Percentiles rank a stretch among this genome's conserved stretches.
phyloP scores from a whole-genome alignment of 2,797 vertebrate species.

The Semaprochilodus insignis region DNA sequence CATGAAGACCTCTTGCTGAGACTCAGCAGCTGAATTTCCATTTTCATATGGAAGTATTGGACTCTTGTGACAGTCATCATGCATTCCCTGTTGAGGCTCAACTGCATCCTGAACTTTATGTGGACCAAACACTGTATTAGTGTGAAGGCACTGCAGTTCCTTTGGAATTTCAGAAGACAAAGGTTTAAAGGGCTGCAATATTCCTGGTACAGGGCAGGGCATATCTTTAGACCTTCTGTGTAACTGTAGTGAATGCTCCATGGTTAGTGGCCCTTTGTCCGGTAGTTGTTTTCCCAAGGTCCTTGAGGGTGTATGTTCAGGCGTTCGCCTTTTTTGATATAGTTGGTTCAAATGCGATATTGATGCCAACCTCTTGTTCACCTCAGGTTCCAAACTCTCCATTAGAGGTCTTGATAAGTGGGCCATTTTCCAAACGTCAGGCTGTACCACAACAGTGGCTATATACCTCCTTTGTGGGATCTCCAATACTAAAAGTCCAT shows the following conservation, averaged over 20 bases:
- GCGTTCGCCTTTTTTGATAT: not conserved
- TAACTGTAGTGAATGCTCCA: not conserved
- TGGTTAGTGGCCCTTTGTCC: not conserved
- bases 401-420: constrained; percentile 49
- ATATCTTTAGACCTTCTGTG: not conserved
- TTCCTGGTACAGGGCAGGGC: not conserved
- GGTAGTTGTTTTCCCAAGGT: not conserved
- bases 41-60: not conserved
- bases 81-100: not conserved
- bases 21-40: not conserved
- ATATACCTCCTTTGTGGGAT: constrained; percentile 65
- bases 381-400: constrained; percentile 22
- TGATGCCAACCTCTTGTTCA: not conserved
- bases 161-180: not conserved
- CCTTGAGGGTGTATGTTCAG: not conserved
- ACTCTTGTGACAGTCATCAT: not conserved
- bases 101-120: not conserved
- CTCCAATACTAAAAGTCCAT: constrained; percentile 67
- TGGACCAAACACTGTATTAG: not conserved
- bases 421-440: constrained; percentile 69
- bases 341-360: not conserved
- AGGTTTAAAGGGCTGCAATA: not conserved
- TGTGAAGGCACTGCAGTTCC: not conserved
- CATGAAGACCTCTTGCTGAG: not conserved
- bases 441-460: constrained; percentile 68